Evolutionary conservation across 2,888 invertebrate species (phyloP), one percentile per base, ranked within the genome.

Genomic region (Keiferia lycopersicella): DNA sequence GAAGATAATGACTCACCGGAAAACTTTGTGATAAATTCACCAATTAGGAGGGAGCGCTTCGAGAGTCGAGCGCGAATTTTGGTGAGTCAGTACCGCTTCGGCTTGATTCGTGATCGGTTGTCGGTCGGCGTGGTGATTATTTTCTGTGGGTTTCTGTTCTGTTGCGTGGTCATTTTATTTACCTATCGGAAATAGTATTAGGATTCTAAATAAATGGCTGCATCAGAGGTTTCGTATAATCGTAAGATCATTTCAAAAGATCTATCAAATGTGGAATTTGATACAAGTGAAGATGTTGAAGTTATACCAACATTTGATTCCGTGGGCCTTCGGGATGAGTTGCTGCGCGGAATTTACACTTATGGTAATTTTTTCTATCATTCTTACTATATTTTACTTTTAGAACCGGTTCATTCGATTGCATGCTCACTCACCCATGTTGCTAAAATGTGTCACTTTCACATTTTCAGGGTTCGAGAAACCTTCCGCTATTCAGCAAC

Each of bases 211-310:
- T n/a, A n/a, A n/a, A 90, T 91, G 91, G 74, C 88, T 68, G 71
- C 91, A 60, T 90, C 91, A 51, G 91, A 92, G 71, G 91, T 89
- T 68, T 92, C 92, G 1, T 87, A 81, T 70, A 90, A 86, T 78
- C 84, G 91, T 38, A 91, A 91, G 80, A 90, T 92, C 72, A 88
- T 91, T 79, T 85, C 94, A 62, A 98, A 99, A 84, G 98, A 99
- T 93, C 93, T 99, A 74, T 97, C 98, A 66, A 98, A 98, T 90
- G 98, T 99, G 45, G 99, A 99, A 88, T 99, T 99, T 89, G 99
- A 99, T 93, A 99, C 99, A 4, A 98, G 98, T 81, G 99, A 99
- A 94, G 99, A 99, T 95, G 98, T 99, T 67, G 98, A 99, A 91
- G 98, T 99, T 84, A 96, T 98, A 67, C 97, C 98, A 65, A 98